phyloP scores from a whole-genome alignment of 2,797 vertebrate species.

The Sebastes vulpes region DNA sequence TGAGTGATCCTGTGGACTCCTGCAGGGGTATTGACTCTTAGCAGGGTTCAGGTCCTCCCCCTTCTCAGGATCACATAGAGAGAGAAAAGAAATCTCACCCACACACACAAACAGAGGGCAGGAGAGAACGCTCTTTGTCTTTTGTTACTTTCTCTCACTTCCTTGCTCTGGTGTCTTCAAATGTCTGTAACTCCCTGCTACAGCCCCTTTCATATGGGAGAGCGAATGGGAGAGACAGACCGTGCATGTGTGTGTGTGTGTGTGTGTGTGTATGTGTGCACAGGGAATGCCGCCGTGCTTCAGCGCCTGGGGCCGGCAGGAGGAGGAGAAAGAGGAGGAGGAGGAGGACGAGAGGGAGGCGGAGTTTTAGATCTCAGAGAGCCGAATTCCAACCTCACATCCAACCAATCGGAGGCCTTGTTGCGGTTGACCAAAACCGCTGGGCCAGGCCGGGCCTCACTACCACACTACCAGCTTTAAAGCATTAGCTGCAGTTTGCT shows the following conservation, averaged over 20 bases:
- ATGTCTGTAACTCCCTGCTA: conserved; percentile 42
- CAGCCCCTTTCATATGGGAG: conserved; percentile 34
- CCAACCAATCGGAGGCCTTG: conserved; percentile 80
- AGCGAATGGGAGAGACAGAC: conserved; percentile 13
- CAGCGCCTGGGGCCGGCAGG: conserved; percentile 69
- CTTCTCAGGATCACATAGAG: conserved; percentile 57
- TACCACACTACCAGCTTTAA: conserved; percentile 73
- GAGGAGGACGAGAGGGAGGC: conserved; percentile 54
- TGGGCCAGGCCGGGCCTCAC: conserved; percentile 72
- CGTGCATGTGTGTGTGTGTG: not conserved
- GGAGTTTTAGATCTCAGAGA: conserved; percentile 81
- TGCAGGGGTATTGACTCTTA: conserved; percentile 77
- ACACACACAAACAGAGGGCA: conserved; percentile 43
- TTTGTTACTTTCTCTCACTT: conserved; percentile 56
- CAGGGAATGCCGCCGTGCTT: conserved; percentile 79
- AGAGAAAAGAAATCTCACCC: conserved; percentile 15
- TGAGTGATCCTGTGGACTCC: conserved; percentile 73
- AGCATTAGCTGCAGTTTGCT: conserved; percentile 67
- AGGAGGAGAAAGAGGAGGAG: conserved; percentile 38
- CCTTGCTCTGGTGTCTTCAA: conserved; percentile 47
- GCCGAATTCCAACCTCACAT: conserved; percentile 87
- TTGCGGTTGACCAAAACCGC: conserved; percentile 79
- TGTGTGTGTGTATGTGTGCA: not conserved
- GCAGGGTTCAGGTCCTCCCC: conserved; percentile 76
- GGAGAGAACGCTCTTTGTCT: conserved; percentile 60